Base-by-base conservation (phyloP, 2,797 vertebrate genomes). In the Sebastes diploproa region DNA sequence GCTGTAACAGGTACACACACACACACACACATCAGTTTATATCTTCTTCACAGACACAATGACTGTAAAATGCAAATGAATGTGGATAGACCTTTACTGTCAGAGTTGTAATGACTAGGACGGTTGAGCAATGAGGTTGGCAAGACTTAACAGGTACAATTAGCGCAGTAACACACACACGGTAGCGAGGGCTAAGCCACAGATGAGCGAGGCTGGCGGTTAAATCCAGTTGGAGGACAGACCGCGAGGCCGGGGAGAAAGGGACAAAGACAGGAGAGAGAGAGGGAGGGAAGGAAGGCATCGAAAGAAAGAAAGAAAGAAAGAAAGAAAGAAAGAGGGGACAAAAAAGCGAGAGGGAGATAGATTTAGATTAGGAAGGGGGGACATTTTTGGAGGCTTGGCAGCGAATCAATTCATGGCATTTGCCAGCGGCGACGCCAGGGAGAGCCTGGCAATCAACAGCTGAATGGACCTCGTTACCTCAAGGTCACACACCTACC, bases 401-500 rank as follows among this genome's bases (percentile, higher is more conserved):
- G 89, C 86, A 80, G 75, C 29, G 36, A 80, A 82, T 91, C 83
- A 82, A 80, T 77, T 85, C 59, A 16, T 2, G 2, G 82, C 46
- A 72, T 88, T 88, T 79, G 82, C 73, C 85, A 55, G 55, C 77
- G 18, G 75, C 30, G 20, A 72, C 1, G 14, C 82, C 65, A 69
- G 32, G 61, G 61, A 74, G 67, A 52, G 59, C 68, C 69, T 55
- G 76, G 81, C 72, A 88, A 92, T 90, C 89, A 85, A 36, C 82
- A 64, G 85, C 80, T 80, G 80, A 86, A 82, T 73, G 55, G 72
- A 81, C 78, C 80, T 77, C 6, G 81, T 74, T 86, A 72, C 60
- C 68, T 84, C 89, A 91, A 92, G 88, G 90, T 89, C 90, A 82
- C 76, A 91, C 78, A 77, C 71, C 36, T n/a, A 68, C 69, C 20